Percentiles rank a stretch among this genome's conserved stretches.
These are phyloP conservation scores for Pilophorus perplexus DNA, from an alignment of 2,888 invertebrate species.

Conservation along the genomic window DNA sequence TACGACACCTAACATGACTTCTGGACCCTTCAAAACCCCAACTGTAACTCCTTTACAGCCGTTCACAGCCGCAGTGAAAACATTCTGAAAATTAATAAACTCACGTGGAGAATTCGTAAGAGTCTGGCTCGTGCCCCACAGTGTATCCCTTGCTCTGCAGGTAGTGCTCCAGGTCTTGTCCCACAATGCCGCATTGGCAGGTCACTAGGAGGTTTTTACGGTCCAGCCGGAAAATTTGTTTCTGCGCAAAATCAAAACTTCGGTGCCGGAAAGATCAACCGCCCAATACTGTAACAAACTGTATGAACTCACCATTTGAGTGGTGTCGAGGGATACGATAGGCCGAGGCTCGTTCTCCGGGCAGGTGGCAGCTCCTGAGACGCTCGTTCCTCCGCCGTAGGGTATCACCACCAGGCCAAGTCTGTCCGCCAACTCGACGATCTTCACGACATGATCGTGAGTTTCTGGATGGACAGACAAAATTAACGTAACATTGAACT, in stretches of 20 bases:
- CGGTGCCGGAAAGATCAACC: slow-evolving; percentile 2
- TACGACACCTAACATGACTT: too few species aligned
- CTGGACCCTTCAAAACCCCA: too few species aligned
- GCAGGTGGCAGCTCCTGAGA: slow-evolving; percentile 83
- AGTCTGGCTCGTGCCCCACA: slow-evolving; percentile 96
- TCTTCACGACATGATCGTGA: slow-evolving; percentile 79
- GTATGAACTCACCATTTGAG: slow-evolving; percentile 69
- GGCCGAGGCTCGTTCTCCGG: slow-evolving; percentile 73
- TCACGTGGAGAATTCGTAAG: slow-evolving; percentile 88
- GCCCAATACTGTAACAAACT: too few species aligned
- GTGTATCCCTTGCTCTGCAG: slow-evolving; percentile 76
- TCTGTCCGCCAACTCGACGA: slow-evolving; percentile 73
- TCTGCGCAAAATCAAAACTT: slow-evolving; percentile 54
- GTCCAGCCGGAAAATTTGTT: slow-evolving; percentile 91
- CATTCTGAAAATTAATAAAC: too few species aligned
- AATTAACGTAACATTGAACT: too few species aligned
- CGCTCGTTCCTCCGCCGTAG: slow-evolving; percentile 92
- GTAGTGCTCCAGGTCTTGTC: slow-evolving; percentile 89
- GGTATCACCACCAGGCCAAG: slow-evolving; percentile 83
- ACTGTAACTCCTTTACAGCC: too few species aligned
- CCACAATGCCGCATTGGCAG: slow-evolving; percentile 87
- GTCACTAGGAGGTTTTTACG: slow-evolving; percentile 75
- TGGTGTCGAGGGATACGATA: slow-evolving; percentile 88
- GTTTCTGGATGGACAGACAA: slow-evolving; percentile 52
- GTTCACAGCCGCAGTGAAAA: too few species aligned